Conservation (phyloP, 2,113 vertebrate species). For the Alaudala cheleensis region DNA sequence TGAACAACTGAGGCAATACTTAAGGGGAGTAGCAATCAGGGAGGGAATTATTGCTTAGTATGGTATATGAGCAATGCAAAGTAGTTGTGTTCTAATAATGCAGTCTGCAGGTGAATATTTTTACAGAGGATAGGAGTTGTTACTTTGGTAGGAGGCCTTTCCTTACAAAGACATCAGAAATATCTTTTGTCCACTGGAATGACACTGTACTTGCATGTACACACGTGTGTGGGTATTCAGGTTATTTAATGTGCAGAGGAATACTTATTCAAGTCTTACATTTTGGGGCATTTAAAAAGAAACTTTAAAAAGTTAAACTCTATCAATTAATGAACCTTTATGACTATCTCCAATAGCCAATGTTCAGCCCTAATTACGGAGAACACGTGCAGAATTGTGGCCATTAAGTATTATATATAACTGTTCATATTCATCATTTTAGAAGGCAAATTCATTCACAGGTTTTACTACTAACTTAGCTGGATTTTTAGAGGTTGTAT, state of each 20-base stretch:
- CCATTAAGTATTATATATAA: neutral
- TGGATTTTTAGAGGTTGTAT: neutral
- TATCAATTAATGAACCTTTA: neutral
- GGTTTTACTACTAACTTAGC: neutral
- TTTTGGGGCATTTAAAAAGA: neutral
- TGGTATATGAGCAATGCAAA: neutral
- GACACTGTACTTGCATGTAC: neutral
- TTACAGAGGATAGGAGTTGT: neutral
- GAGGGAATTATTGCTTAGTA: neutral
- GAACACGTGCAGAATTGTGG: neutral
- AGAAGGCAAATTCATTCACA: neutral
- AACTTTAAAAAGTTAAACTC: neutral
- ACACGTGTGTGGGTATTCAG: neutral
- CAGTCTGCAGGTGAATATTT: neutral
- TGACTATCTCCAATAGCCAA: neutral
- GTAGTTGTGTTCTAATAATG: neutral
- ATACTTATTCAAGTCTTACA: neutral
- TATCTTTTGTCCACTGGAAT: neutral
- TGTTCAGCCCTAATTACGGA: neutral
- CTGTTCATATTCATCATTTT: neutral
- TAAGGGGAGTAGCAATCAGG: neutral
- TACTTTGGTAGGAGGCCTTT: neutral
- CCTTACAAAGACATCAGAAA: neutral
- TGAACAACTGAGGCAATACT: neutral
- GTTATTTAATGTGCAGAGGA: neutral